Conservation (phyloP, 2,888 invertebrate genomes). For the Drosophila cognata region DNA sequence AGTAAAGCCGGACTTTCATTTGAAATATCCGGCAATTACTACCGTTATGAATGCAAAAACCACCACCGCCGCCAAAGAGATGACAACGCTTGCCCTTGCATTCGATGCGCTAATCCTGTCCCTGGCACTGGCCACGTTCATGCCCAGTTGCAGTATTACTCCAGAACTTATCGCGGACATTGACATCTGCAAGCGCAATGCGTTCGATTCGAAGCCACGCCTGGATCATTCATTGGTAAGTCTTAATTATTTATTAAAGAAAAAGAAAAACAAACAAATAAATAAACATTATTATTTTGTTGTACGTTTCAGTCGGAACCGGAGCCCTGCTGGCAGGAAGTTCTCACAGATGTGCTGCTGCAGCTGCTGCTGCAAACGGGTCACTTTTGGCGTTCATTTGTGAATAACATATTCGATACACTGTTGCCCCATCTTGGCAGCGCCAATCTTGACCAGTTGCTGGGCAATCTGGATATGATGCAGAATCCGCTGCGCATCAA, state of each 20-base stretch:
- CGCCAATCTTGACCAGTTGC: constrained; percentile 51
- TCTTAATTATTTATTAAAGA: not conserved
- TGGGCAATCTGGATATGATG: constrained; percentile 50
- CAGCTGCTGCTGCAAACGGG: constrained; percentile 52
- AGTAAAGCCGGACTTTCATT: constrained; percentile 3
- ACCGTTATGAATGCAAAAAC: not conserved
- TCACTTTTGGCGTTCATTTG: constrained; percentile 55
- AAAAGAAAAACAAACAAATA: too few species aligned
- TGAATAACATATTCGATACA: constrained; percentile 24
- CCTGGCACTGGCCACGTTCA: constrained; percentile 39
- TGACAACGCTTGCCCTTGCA: not conserved
- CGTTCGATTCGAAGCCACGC: constrained; percentile 5
- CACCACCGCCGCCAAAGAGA: not conserved
- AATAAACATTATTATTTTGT: not conserved
- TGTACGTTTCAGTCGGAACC: not conserved
- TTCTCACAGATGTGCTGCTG: constrained; percentile 61
- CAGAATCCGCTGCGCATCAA: constrained; percentile 48
- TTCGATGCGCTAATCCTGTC: constrained; percentile 59
- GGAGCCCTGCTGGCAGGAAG: constrained; percentile 58
- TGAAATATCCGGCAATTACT: constrained; percentile 37
- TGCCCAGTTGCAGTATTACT: constrained; percentile 12
- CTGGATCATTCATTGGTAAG: not conserved
- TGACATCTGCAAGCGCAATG: constrained; percentile 49
- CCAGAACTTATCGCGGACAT: constrained; percentile 44
- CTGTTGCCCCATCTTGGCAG: constrained; percentile 42